phyloP scores from a whole-genome alignment of 1,140 invertebrate species.

The Diorhabda elongata region DNA sequence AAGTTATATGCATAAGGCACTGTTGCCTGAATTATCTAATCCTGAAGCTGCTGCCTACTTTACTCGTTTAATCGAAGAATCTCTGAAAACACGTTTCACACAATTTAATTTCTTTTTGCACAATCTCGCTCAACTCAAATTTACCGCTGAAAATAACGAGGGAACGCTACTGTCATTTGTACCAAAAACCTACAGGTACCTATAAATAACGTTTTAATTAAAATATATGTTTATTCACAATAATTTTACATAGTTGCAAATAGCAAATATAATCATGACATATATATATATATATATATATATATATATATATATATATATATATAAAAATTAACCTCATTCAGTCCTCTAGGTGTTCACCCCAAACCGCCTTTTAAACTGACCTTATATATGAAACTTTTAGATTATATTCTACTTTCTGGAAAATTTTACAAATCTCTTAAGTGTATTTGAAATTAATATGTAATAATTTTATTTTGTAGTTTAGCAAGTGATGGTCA shows the following conservation, averaged over 20 bases:
- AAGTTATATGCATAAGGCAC: slow-evolving; percentile 83
- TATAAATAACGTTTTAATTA: too few relatives aligned
- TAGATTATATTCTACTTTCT: too few relatives aligned
- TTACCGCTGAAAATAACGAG: slow-evolving; percentile 78
- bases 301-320: too few relatives aligned
- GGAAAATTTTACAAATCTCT: too few relatives aligned
- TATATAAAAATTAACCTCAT: too few relatives aligned
- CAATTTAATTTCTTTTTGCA: slow-evolving; percentile 98
- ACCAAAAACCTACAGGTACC: slow-evolving; percentile 87
- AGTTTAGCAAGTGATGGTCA: slow-evolving; percentile 88
- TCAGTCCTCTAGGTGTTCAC: too few relatives aligned
- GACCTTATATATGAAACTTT: too few relatives aligned
- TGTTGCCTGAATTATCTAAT: slow-evolving; percentile 82
- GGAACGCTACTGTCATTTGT: slow-evolving; percentile 88
- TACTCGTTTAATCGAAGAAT: slow-evolving; percentile 87
- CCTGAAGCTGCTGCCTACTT: slow-evolving; percentile 92
- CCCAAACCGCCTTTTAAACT: too few relatives aligned
- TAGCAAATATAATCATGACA: too few relatives aligned
- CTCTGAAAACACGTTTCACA: slow-evolving; percentile 82
- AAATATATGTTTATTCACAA: too few relatives aligned
- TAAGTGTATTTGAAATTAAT: background rate
- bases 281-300: too few relatives aligned
- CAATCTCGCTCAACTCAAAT: slow-evolving; percentile 91
- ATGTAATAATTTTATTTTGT: slow-evolving; percentile 17
- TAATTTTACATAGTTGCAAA: too few relatives aligned